Evolutionary conservation across 2,888 invertebrate species (phyloP).

Genomic region (Panzeria rudis): DNA sequence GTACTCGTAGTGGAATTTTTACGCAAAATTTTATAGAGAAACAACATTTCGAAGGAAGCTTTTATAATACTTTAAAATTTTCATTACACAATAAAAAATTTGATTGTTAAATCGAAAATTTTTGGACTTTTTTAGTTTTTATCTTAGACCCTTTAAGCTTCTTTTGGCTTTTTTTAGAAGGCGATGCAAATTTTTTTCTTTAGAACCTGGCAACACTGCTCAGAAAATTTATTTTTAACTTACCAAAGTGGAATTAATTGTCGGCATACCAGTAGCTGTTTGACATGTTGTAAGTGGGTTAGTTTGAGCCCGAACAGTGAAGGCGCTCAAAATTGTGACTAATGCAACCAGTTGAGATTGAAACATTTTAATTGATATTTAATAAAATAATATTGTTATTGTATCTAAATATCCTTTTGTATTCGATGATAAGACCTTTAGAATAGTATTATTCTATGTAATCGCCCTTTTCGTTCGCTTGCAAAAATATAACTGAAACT

Average conservation of each 20-base stretch:
- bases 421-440: neutral
- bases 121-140: too few species aligned
- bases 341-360: constrained; percentile 22
- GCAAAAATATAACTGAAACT: constrained; percentile 53
- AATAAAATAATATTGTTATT: neutral
- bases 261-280: constrained; percentile 23
- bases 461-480: constrained; percentile 39
- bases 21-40: too few species aligned
- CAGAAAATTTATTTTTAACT: constrained; percentile 8
- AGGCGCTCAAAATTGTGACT: constrained; percentile 16
- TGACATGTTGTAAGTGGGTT: constrained; percentile 32
- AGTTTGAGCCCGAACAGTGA: constrained; percentile 42
- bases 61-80: too few species aligned
- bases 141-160: too few species aligned
- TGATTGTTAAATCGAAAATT: too few species aligned
- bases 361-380: constrained; percentile 27
- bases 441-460: neutral
- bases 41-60: too few species aligned
- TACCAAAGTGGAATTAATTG: constrained; percentile 53
- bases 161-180: too few species aligned
- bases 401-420: constrained; percentile 1
- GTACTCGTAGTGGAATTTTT: too few species aligned
- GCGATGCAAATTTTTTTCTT: neutral
- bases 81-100: too few species aligned
- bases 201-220: neutral